Percentiles rank a stretch among this genome's conserved stretches.
Conservation (phyloP, 1,140 invertebrate genomes). For the Pygmarrhopalites habei region DNA sequence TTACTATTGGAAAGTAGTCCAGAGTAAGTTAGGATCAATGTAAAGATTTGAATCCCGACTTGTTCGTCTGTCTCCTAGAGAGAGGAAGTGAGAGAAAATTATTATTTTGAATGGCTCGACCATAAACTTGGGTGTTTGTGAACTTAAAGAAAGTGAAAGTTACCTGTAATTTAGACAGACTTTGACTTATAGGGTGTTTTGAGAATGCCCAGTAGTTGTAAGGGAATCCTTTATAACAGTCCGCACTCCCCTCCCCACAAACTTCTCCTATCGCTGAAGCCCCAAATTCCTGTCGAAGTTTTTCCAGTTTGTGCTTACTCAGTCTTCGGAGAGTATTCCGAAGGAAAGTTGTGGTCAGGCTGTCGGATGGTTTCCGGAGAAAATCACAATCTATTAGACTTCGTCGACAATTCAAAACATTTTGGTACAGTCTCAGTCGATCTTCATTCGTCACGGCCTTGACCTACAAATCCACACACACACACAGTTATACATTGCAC, state of each 20-base stretch:
- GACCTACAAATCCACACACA: constrained; percentile 39
- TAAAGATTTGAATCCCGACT: constrained; percentile 68
- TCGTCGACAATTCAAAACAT: constrained; percentile 52
- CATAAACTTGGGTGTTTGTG: no score
- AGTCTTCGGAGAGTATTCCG: constrained; percentile 76
- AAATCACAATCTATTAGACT: constrained; percentile 74
- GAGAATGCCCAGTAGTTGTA: constrained; percentile 85
- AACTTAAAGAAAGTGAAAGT: no score
- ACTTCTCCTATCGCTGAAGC: constrained; percentile 45
- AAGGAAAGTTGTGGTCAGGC: constrained; percentile 66
- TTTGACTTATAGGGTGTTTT: constrained; percentile 67
- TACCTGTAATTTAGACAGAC: constrained; percentile 71
- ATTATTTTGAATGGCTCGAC: no score
- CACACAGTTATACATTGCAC: no score
- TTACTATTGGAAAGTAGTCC: constrained; percentile 68
- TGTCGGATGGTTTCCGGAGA: constrained; percentile 70
- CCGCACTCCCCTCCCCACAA: constrained; percentile 48
- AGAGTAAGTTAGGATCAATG: constrained; percentile 67
- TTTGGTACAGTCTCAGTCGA: constrained; percentile 68
- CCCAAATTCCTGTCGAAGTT: constrained; percentile 69
- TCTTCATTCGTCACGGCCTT: constrained; percentile 73
- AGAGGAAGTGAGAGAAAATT: no score
- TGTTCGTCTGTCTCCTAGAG: constrained; percentile 84
- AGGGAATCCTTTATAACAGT: constrained; percentile 79
- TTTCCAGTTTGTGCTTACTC: constrained; percentile 80